These are phyloP conservation scores for Sylvia borin DNA, from an alignment of 2,797 vertebrate species.

Conservation along the genomic window DNA sequence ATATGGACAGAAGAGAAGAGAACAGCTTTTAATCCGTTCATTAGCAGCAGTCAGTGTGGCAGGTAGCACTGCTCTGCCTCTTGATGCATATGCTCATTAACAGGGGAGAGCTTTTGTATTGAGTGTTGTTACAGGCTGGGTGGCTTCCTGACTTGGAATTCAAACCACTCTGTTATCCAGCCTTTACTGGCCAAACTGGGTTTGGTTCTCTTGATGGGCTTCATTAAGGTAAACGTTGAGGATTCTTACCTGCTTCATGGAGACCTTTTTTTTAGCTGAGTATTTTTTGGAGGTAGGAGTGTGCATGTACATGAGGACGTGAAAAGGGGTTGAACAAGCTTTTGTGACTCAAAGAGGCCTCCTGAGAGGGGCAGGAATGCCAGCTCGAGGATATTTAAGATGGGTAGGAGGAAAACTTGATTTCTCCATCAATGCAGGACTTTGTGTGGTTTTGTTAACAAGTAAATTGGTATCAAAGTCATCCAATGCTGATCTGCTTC, in stretches of 20 bases:
- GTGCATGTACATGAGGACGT: background rate
- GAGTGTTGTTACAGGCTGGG: background rate
- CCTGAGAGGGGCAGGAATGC: background rate
- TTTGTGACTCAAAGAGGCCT: background rate
- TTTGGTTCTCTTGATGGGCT: background rate
- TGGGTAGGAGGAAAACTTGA: background rate
- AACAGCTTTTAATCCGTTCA: constrained; percentile 11
- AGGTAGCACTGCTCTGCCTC: background rate
- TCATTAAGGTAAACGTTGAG: background rate
- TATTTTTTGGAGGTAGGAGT: background rate
- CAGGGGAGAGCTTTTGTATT: background rate
- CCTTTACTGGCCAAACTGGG: background rate
- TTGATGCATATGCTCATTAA: background rate
- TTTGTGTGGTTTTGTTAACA: background rate
- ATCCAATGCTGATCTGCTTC: background rate
- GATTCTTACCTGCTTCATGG: background rate
- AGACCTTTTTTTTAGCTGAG: background rate
- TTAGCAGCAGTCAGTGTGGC: background rate
- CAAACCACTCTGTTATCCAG: background rate
- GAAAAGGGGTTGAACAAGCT: background rate
- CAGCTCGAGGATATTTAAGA: background rate
- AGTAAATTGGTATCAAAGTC: background rate
- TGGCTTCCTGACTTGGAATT: background rate
- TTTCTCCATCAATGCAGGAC: background rate
- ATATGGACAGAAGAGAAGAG: background rate